These are phyloP conservation scores for Bombus polaris DNA, from an alignment of 1,140 invertebrate genomes.

Conservation along the genomic window DNA sequence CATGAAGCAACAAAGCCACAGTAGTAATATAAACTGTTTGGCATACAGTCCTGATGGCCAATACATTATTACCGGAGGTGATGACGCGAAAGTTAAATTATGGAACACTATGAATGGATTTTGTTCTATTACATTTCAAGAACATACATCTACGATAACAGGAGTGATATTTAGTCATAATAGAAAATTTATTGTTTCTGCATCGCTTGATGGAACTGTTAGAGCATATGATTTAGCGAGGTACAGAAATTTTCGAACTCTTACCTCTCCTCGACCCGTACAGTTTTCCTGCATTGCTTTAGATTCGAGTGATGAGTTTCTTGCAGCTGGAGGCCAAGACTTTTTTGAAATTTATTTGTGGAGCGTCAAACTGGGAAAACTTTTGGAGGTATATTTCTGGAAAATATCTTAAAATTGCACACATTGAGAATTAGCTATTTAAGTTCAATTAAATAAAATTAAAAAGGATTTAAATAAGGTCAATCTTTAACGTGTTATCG, in stretches of 20 bases:
- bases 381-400: slow-evolving; percentile 89
- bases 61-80: slow-evolving; percentile 95
- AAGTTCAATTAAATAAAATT: neutral
- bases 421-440: neutral
- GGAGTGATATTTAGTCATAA: slow-evolving; percentile 93
- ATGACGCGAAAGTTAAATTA: slow-evolving; percentile 98
- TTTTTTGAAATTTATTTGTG: slow-evolving; percentile 97
- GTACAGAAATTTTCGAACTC: slow-evolving; percentile 98
- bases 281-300: slow-evolving; percentile 97
- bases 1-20: slow-evolving; percentile 98
- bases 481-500: neutral
- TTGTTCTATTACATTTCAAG: slow-evolving; percentile 97
- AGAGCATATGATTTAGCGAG: slow-evolving; percentile 96
- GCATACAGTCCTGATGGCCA: slow-evolving; percentile 96
- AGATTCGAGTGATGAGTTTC: slow-evolving; percentile 94
- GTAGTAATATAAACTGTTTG: slow-evolving; percentile 93
- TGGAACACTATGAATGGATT: slow-evolving; percentile 96
- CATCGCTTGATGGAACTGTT: slow-evolving; percentile 97
- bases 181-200: slow-evolving; percentile 95
- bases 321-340: slow-evolving; percentile 96
- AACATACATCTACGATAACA: slow-evolving; percentile 93
- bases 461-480: neutral
- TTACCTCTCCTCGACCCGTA: slow-evolving; percentile 93
- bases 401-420: neutral
- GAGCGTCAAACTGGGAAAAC: slow-evolving; percentile 95